Base-by-base conservation (phyloP, 1,140 invertebrate genomes). In the Camponotus vicinus region DNA sequence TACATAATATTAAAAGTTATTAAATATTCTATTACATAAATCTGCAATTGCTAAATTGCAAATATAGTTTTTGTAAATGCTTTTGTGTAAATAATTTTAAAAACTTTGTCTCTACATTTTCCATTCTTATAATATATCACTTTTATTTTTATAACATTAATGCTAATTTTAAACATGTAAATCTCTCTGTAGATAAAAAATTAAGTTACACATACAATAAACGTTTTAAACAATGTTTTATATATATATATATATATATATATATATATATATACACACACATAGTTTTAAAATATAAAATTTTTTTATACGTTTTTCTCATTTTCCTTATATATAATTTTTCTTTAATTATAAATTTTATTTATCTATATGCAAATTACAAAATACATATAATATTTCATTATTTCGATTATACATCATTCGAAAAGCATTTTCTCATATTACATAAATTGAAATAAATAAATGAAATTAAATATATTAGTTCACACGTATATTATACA, bases 1-100 rank as follows among this genome's bases (percentile, higher is more conserved):
- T 40, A 57, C 18, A 27, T 37, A 11, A 57, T 57, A 75, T 37
- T 57, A 75, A n/a, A 37, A 34, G n/a, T 57, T 75, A 40, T 27
- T 13, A 76, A 61, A 75, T 37, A 45, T 57, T 40, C 11, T 34
- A n/a, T 6, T 9, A 7, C 5, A 52, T 73, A 61, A 42, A 3
- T 1, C 0, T 13, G 13, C 11, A 34, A 18, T 37, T 6, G 18
- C 37, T 8, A 59, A 27, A 61, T 61, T 42, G 8, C 0, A 4
- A 76, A 59, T 59, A 9, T 76, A 76, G 8, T 11, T 63, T 63
- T 61, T 76, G 42, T 45, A 42, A 61, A 61, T 57, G 3, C 15
- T 52, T 49, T 52, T 52, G 49, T 52, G 15, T 15, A 52, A 52
- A 15, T 18, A 52, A 1, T 18, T 49, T 52, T 15, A 18, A 52